Base-by-base conservation (phyloP, 1,140 invertebrate species). In the Pseudobourletiella spinata region DNA sequence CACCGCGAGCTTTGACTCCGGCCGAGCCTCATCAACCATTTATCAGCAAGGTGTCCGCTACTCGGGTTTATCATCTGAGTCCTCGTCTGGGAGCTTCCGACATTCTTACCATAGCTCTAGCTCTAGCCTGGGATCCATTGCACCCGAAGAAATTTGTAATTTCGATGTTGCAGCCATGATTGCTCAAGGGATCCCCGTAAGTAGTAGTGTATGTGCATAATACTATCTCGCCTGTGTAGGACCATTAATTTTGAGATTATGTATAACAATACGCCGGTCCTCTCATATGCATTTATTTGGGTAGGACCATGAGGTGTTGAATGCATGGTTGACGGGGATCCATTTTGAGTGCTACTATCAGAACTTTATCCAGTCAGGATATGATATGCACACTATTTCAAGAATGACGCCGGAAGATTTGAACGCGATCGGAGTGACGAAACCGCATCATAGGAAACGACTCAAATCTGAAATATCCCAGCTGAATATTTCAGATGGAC, bases 311-410 rank as follows among this genome's bases (percentile, higher is more conserved):
- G 93, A 98, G 72, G 88, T 67, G 20, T 32, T 68, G 29, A 65
- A 91, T 70, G 86, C 88, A 59, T 99, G 95, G 94, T 78, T 99
- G 69, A 84, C 88, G 39, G 92, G 96, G 72, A 81, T 99, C 39
- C 89, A 93, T 72, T 94, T 95, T 78, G 94, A 95, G 74, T 91
- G 98, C 74, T 99, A 99, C 77, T 90, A 91, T 66, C 82, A 87
- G 32, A 81, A 95, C 24, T 99, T 99, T 76, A 82, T 93, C 50
- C 84, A 88, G 22, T 92, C 95, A 42, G 96, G 95, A 32, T 99
- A 99, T 75, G 96, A 99, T 79, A 85, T 99, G 79, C 86, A 91
- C 22, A 98, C 95, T 0, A 95, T 98, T 71, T 91, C 91, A 25
- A 81, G 93, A 62, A 98, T 98, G 92, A 99, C 96, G 20, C 95